Conservation (phyloP, 2,888 invertebrate genomes). For the Tipula confusa region DNA sequence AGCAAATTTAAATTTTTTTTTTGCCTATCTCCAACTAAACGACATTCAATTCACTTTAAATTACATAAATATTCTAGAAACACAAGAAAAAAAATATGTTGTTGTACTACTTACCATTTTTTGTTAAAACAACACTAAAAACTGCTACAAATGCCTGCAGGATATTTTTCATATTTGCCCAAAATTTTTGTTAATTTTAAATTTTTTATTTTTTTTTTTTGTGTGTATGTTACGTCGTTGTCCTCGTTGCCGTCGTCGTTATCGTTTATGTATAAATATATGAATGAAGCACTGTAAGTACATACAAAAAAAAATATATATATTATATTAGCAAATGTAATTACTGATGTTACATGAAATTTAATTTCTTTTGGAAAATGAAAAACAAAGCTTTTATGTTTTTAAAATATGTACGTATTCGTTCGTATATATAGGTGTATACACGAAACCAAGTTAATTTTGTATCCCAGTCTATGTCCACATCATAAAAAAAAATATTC, state of each 20-base stretch:
- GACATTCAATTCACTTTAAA: no score
- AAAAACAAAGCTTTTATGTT: neutral
- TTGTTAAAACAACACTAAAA: conserved; percentile 29
- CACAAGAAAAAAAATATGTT: no score
- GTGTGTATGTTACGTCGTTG: neutral
- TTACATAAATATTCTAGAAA: no score
- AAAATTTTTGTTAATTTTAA: conserved; percentile 25
- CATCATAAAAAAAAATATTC: neutral
- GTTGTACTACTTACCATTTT: conserved; percentile 20
- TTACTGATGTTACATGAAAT: neutral
- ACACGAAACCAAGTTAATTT: neutral
- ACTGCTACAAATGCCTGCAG: conserved; percentile 31
- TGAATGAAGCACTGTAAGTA: neutral
- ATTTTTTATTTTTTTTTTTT: neutral
- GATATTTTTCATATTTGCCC: conserved; percentile 30
- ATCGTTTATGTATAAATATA: neutral
- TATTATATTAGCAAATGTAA: neutral
- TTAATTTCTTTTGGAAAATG: neutral
- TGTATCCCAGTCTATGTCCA: neutral
- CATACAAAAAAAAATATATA: neutral
- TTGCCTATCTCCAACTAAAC: no score
- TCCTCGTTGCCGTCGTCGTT: neutral
- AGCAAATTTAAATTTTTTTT: no score
- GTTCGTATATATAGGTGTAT: neutral
- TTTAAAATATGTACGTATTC: neutral